Conservation (phyloP, 2,888 invertebrate genomes). For the Clusia tigrina region DNA sequence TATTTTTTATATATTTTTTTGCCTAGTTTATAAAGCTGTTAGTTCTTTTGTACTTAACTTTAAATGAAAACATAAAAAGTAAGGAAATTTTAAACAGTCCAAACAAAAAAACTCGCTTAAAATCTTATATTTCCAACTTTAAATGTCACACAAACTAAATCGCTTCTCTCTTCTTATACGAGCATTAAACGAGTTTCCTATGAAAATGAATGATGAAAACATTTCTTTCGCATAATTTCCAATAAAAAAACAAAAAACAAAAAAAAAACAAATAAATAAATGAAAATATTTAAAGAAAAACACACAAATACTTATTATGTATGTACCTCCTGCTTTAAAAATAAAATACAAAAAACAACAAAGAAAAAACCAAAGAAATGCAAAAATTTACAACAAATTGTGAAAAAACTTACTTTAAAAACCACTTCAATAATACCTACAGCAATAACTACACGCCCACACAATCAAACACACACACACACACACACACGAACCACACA, state of each 20-base stretch:
- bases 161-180: constrained; percentile 23
- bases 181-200: constrained; percentile 19
- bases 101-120: constrained; percentile 4
- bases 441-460: not conserved
- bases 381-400: constrained; percentile 14
- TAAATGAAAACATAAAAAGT: no score
- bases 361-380: no score
- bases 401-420: constrained; percentile 18
- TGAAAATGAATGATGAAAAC: constrained; percentile 14
- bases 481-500: not conserved
- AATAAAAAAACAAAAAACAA: constrained; percentile 10
- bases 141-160: constrained; percentile 9
- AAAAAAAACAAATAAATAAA: constrained; percentile 4
- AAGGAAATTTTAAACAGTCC: constrained; percentile 17
- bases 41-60: no score
- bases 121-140: not conserved
- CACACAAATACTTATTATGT: no score
- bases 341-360: constrained; percentile 27
- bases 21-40: no score
- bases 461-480: constrained; percentile 20
- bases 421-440: not conserved
- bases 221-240: constrained; percentile 17
- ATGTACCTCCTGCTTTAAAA: constrained; percentile 57
- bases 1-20: constrained; percentile 7
- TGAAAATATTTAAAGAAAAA: constrained; percentile 20